Conservation (phyloP, 2,888 invertebrate genomes). For the Kuschelorhynchus macadamiae region DNA sequence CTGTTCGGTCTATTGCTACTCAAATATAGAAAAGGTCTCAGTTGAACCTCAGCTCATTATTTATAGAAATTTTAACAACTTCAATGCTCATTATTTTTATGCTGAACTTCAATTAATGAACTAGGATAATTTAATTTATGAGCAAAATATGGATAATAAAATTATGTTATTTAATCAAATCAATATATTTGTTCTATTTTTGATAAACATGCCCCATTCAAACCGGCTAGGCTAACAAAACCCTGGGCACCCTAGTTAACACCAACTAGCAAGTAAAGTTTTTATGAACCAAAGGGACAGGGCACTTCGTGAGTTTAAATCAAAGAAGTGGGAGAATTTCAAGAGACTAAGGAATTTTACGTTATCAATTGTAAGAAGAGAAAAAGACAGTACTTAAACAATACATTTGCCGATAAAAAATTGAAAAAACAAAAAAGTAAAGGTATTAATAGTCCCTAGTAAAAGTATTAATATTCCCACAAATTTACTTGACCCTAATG, state of each 20-base stretch:
- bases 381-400: conserved; percentile 2
- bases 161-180: neutral
- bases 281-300: neutral
- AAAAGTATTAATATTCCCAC: neutral
- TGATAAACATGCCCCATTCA: conserved; percentile 4
- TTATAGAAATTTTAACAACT: neutral
- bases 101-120: neutral
- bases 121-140: neutral
- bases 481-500: conserved; percentile 1
- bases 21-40: neutral
- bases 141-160: neutral
- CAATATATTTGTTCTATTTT: neutral
- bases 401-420: neutral
- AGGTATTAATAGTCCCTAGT: neutral
- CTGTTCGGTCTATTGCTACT: neutral
- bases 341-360: neutral
- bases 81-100: neutral
- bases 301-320: neutral
- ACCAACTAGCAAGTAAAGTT: neutral
- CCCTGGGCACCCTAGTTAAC: neutral
- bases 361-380: neutral
- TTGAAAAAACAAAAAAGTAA: neutral
- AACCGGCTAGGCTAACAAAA: neutral
- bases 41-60: neutral
- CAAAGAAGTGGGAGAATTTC: neutral